Evolutionary conservation across 1,140 invertebrate genomes (phyloP), one percentile per base, ranked within the genome.

Genomic region (Lithobius niger): DNA sequence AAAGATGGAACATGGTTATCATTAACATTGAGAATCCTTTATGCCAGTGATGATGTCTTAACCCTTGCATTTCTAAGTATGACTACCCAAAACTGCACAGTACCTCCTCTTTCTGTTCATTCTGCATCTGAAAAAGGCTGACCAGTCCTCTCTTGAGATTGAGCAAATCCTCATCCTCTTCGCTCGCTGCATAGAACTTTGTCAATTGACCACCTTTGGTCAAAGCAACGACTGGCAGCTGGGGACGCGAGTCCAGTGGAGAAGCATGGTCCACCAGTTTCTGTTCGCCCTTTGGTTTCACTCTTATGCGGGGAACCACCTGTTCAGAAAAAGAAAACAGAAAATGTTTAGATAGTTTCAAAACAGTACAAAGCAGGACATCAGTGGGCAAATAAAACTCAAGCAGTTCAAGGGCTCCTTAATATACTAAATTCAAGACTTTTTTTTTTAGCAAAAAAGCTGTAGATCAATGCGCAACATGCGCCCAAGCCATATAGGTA

Each of bases 21-120:
- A n/a, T n/a, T n/a, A n/a, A n/a, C n/a, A n/a, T n/a, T n/a, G n/a
- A n/a, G n/a, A n/a, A n/a, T n/a, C n/a, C n/a, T n/a, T n/a, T n/a
- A n/a, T n/a, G n/a, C n/a, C n/a, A n/a, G n/a, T n/a, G n/a, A n/a
- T n/a, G n/a, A n/a, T n/a, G n/a, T n/a, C n/a, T n/a, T n/a, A n/a
- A n/a, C n/a, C n/a, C n/a, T n/a, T n/a, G n/a, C n/a, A n/a, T n/a
- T n/a, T n/a, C n/a, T n/a, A n/a, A n/a, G n/a, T n/a, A n/a, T n/a
- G n/a, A n/a, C n/a, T n/a, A n/a, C n/a, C n/a, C n/a, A 48, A 48
- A 55, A 31, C 10, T 48, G 44, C 24, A 40, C 40, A 36, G 42
- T 45, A 59, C 59, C 36, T 59, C 54, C 27, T 48, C 22, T 19
- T 25, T 51, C 19, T 50, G 4, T 4, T 6, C 48, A 15, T 25